Evolutionary conservation across 2,888 invertebrate genomes (phyloP), one percentile per base, ranked within the genome.

Genomic region (Cantharis lateralis): DNA sequence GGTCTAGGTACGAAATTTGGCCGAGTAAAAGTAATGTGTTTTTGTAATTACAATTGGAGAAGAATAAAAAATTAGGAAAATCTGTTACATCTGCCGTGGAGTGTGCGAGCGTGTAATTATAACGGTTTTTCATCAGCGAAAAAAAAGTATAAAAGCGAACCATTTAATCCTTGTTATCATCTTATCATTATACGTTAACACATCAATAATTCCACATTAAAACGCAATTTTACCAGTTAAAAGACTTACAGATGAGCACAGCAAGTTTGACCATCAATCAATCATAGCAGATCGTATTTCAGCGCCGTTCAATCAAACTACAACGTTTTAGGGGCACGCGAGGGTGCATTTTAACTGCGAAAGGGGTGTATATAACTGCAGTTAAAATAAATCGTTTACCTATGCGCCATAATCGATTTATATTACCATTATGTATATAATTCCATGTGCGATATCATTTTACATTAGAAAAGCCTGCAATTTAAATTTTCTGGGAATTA

Each of bases 341-440:
- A 79, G 82, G 82, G 82, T 81, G 82, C 77, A 79, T 80, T 80
- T 81, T 78, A 78, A 81, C 78, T 71, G 75, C 68, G 68, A 80
- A 81, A 80, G 80, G 78, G 81, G 81, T 81, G 78, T 77, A 79
- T 75, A 78, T 79, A 81, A 81, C 77, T 80, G 77, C 78, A 75
- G 71, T 76, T 78, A 79, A 82, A 79, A 80, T 64, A 74, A 79
- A 80, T 70, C 70, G 70, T 68, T 76, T 78, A 73, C 62, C 68
- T 78, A 78, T 78, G 77, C 63, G 62, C 71, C 70, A 70, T 79
- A 81, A 81, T 81, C 80, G 81, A 81, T 81, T 32, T 80, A 76
- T 71, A 66, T 66, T 64, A 20, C 20, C 13, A 64, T 66, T 66
- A 66, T 20, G 64, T 24, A 68, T 64, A 61, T 74, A 72, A 15